Conservation (phyloP, 1,140 invertebrate genomes). For the Polyergus mexicanus region DNA sequence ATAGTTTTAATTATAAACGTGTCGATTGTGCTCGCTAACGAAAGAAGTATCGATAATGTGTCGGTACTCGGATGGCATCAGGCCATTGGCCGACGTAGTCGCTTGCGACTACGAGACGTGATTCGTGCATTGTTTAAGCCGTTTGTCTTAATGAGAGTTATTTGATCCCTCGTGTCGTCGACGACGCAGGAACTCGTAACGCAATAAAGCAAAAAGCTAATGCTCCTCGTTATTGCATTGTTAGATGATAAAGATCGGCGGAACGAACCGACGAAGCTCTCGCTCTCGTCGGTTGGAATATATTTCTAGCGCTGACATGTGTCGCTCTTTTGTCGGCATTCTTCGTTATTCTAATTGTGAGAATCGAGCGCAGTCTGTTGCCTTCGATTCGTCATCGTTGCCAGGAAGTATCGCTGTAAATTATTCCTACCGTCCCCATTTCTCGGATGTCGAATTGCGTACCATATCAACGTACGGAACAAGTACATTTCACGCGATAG, state of each 20-base stretch:
- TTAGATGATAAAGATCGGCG: constrained; percentile 74
- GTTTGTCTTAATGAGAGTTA: constrained; percentile 76
- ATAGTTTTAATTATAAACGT: constrained; percentile 54
- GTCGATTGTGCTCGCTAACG: constrained; percentile 2
- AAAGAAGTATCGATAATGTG: constrained; percentile 52
- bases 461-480: background rate
- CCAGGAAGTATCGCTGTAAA: constrained; percentile 22
- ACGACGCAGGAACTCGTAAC: constrained; percentile 70
- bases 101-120: constrained; percentile 9
- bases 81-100: constrained; percentile 36
- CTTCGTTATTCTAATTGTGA: constrained; percentile 71
- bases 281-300: constrained; percentile 46
- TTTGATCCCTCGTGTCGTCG: constrained; percentile 73
- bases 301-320: constrained; percentile 52
- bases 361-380: constrained; percentile 67
- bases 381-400: constrained; percentile 58
- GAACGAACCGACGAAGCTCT: constrained; percentile 46
- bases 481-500: constrained; percentile 43
- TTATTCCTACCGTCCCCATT: constrained; percentile 51
- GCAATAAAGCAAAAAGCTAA: constrained; percentile 77
- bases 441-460: constrained; percentile 35
- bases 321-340: constrained; percentile 41
- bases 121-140: constrained; percentile 69
- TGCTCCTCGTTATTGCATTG: constrained; percentile 74
- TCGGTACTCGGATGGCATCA: constrained; percentile 4